These are phyloP conservation scores for Morpho deidamia DNA, from an alignment of 2,888 invertebrate genomes.

Conservation along the genomic window DNA sequence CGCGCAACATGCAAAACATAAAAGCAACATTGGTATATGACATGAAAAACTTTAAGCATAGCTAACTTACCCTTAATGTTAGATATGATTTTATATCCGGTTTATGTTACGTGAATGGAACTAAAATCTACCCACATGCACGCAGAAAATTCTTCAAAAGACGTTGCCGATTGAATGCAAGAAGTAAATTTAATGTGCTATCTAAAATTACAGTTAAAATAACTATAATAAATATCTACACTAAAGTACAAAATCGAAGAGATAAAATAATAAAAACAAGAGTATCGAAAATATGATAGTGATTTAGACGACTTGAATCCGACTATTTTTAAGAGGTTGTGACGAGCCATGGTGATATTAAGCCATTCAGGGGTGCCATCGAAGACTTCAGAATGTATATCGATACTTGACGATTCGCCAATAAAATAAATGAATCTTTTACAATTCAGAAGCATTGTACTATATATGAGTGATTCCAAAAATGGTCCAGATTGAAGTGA, in stretches of 20 bases:
- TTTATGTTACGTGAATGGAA: slow-evolving; percentile 11
- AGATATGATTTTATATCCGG: slow-evolving; percentile 4
- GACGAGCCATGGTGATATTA: slow-evolving; percentile 67
- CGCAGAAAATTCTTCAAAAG: slow-evolving; percentile 24
- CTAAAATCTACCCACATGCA: slow-evolving; percentile 25
- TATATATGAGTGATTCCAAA: slow-evolving; percentile 23
- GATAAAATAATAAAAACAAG: slow-evolving; percentile 40
- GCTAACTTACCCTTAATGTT: slow-evolving; percentile 15
- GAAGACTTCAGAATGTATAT: slow-evolving; percentile 61
- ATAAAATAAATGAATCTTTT: slow-evolving; percentile 38
- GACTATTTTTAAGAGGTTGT: slow-evolving; percentile 54
- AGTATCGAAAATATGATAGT: slow-evolving; percentile 56
- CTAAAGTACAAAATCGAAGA: slow-evolving; percentile 58
- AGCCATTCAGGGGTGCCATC: slow-evolving; percentile 77
- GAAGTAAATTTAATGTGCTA: slow-evolving; percentile 68
- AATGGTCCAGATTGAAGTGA: slow-evolving; percentile 47
- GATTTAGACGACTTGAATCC: slow-evolving; percentile 58
- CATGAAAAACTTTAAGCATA: slow-evolving; percentile 7
- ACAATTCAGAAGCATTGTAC: slow-evolving; percentile 45
- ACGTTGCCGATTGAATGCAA: slow-evolving; percentile 54
- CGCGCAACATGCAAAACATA: slow-evolving; percentile 12
- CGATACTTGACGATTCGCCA: slow-evolving; percentile 55
- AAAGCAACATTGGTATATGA: slow-evolving; percentile 2
- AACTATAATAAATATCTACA: slow-evolving; percentile 53
- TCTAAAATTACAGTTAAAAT: slow-evolving; percentile 64